Evolutionary conservation across 1,140 invertebrate genomes (phyloP), one percentile per base, ranked within the genome.

Genomic region (Platyscapa corneri): DNA sequence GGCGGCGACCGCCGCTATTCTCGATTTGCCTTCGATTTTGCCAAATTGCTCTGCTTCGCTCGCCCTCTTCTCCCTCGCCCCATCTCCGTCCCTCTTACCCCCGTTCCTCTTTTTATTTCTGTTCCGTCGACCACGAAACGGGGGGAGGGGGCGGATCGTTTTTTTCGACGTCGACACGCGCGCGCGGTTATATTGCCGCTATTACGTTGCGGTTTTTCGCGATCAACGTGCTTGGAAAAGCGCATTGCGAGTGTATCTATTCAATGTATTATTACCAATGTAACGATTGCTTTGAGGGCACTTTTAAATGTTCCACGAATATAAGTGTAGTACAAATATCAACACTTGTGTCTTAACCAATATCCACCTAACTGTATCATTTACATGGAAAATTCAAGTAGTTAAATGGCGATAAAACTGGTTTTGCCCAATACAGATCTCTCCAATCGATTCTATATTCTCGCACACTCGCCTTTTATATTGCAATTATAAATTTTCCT

Each of bases 1-100:
- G 27, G 32, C 53, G 77, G 14, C 56, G 77, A 30, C 77, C 37
- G 39, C 39, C 16, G 65, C 65, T 67, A 81, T 53, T 75, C 72
- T 78, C 74, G 74, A 77, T 84, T 84, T 85, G 46, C 77, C 67
- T 80, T 86, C 80, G 79, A 77, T 78, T 81, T 82, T 77, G 46
- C 86, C 82, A 81, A 75, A 75, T 64, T 84, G 60, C 65, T 49
- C 77, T 12, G 20, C 23, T 37, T 34, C 3, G 8, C 37, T 46
- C 20, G 7, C 72, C 39, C 72, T 16, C 18, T 46, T 16, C 46
- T 16, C 16, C 10, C n/a, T 20, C 2, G 1, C 74, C 74, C 23
- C n/a, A 12, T 27, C 37, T 3, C 46, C 39, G 5, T 76, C 16
- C 56, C 10, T 8, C 56, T 6, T 1, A 0, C 70, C 3, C 37